These are phyloP conservation scores for Lepus townsendii DNA, from an alignment of 2,797 vertebrate species.

Conservation along the genomic window DNA sequence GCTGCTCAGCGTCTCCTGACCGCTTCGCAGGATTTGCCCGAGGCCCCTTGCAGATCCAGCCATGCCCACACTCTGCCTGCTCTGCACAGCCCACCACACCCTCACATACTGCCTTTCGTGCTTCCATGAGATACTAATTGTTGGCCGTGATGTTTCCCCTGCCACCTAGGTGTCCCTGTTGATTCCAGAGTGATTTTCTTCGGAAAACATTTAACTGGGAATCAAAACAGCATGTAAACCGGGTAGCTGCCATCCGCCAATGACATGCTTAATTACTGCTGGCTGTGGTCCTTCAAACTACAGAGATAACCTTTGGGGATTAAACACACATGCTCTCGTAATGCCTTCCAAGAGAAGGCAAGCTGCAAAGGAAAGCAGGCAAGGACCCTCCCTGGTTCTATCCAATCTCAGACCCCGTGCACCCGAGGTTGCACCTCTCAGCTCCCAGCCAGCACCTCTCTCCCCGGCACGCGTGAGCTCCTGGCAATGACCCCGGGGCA, in stretches of 20 bases:
- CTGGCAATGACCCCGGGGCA: slow-evolving; percentile 78
- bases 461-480: slow-evolving; percentile 32
- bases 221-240: slow-evolving; percentile 30
- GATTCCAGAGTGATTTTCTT: slow-evolving; percentile 48
- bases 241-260: slow-evolving; percentile 55
- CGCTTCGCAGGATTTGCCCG: slow-evolving; percentile 71
- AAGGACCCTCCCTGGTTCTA: not conserved
- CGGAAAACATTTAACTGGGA: not conserved
- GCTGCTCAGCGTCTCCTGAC: slow-evolving; percentile 69
- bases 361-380: not conserved
- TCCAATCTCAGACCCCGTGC: not conserved
- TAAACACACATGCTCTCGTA: not conserved
- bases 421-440: slow-evolving; percentile 48
- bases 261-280: slow-evolving; percentile 69
- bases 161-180: slow-evolving; percentile 39
- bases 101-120: slow-evolving; percentile 41
- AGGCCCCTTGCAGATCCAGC: slow-evolving; percentile 41
- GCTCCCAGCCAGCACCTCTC: slow-evolving; percentile 36
- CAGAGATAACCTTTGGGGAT: slow-evolving; percentile 43
- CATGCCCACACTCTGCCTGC: slow-evolving; percentile 75
- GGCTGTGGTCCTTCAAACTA: not conserved
- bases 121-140: slow-evolving; percentile 74
- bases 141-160: slow-evolving; percentile 40
- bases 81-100: slow-evolving; percentile 70
- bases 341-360: not conserved